phyloP scores from a whole-genome alignment of 1,140 invertebrate genomes.

The Sinonovacula constricta region DNA sequence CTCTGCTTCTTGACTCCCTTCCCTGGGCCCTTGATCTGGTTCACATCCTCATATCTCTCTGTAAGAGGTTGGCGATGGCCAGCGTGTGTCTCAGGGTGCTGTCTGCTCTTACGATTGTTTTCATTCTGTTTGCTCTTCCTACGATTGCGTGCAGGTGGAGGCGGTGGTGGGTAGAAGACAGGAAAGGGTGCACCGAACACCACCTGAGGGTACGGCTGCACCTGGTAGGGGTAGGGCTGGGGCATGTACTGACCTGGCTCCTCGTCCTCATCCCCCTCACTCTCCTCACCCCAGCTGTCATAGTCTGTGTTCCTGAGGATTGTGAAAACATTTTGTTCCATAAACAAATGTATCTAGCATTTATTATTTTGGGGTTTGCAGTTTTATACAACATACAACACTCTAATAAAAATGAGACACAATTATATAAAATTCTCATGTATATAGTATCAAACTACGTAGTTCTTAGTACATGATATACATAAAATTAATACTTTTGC shows the following conservation, averaged over 20 bases:
- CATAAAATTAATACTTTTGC: too few relatives aligned
- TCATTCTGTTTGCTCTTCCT: constrained; percentile 16
- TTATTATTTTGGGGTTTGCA: too few relatives aligned
- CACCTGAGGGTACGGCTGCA: constrained; percentile 17
- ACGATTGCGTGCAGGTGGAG: background rate
- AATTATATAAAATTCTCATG: too few relatives aligned
- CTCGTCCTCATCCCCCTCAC: constrained; percentile 31
- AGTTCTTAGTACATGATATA: too few relatives aligned
- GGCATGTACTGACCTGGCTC: constrained; percentile 38
- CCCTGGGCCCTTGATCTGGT: constrained; percentile 6
- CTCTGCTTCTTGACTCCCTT: constrained; percentile 28
- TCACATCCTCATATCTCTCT: constrained; percentile 44
- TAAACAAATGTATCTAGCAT: too few relatives aligned
- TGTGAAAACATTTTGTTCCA: too few relatives aligned
- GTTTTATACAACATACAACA: too few relatives aligned
- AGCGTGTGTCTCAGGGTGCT: background rate
- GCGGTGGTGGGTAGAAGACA: constrained; percentile 35
- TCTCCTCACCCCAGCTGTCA: constrained; percentile 49
- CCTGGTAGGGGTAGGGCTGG: constrained; percentile 34
- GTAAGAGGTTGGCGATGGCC: constrained; percentile 1
- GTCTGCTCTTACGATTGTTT: constrained; percentile 15
- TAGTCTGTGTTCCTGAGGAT: constrained; percentile 43
- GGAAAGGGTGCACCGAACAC: constrained; percentile 46
- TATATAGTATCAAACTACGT: too few relatives aligned
- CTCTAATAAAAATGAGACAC: too few relatives aligned